phyloP scores from a whole-genome alignment of 2,113 vertebrate species.

The Leptobrachium leishanense region DNA sequence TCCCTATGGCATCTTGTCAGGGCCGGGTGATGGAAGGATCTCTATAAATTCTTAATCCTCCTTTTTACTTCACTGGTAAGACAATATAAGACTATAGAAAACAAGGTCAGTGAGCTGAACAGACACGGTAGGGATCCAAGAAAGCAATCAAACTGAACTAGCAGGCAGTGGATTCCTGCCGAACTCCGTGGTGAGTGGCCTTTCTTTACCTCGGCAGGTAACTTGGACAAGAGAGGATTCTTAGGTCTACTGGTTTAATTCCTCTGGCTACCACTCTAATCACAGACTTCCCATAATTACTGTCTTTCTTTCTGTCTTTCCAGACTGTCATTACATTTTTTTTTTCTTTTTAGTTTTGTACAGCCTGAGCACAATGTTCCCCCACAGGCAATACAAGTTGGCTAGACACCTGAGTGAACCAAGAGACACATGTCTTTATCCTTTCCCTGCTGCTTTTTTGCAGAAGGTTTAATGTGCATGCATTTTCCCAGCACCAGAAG shows the following conservation, averaged over 20 bases:
- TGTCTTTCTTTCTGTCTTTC: constrained; percentile 73
- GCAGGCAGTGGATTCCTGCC: constrained; percentile 83
- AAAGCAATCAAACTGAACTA: constrained; percentile 90
- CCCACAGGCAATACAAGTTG: constrained; percentile 70
- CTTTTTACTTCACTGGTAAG: constrained; percentile 72
- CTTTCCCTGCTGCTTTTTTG: constrained; percentile 39
- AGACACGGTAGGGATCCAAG: constrained; percentile 80
- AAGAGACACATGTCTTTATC: constrained; percentile 49
- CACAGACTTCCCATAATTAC: constrained; percentile 79
- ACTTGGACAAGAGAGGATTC: constrained; percentile 81
- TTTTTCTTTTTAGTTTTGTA: constrained; percentile 67
- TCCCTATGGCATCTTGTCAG: constrained; percentile 73
- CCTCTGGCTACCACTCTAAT: constrained; percentile 93
- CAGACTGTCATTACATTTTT: constrained; percentile 76
- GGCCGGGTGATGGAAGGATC: constrained; percentile 81
- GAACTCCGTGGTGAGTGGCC: constrained; percentile 72
- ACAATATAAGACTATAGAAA: constrained; percentile 81
- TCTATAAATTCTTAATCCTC: constrained; percentile 88
- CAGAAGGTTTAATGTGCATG: constrained; percentile 72
- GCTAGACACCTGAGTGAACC: constrained; percentile 72
- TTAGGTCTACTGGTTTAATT: constrained; percentile 84
- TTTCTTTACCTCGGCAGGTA: constrained; percentile 83
- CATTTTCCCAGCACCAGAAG: constrained; percentile 71
- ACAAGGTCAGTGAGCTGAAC: constrained; percentile 78
- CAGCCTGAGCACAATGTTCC: constrained; percentile 67